Base-by-base conservation (phyloP, 92 coral and sea anemone species). In the Phenganax stokvisi region DNA sequence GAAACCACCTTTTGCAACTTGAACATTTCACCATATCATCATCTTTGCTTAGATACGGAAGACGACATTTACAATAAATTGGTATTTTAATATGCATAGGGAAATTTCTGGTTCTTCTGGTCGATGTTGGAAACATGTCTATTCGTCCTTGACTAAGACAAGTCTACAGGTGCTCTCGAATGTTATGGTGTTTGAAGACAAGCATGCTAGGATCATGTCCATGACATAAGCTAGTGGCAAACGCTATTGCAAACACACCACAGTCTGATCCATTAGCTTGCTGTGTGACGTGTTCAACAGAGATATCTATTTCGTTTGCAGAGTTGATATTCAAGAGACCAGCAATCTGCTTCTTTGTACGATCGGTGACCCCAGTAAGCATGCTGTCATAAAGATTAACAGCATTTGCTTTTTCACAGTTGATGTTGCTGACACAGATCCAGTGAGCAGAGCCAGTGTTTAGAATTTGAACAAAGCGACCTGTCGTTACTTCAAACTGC, bases 211-310 rank as follows among this genome's bases (percentile, higher is more conserved):
- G 75, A 51, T 71, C 75, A 8, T 31, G 55, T 8, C 75, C 75
- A 71, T 31, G 16, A 27, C 75, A 77, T 30, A 81, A 57, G 51
- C 69, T 70, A 54, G 55, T 30, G 47, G 80, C 80, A 29, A 69
- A 54, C 10, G 85, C 85, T 52, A 81, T 71, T 80, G 85, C 80
- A 72, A 54, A 61, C 15, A 81, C 71, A 81, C 85, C 80, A 81
- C 85, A 81, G 70, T 81, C 85, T 3, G 75, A 58, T 9, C 79
- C 65, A 67, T 47, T 81, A 55, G 15, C 16, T 56, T 81, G 85
- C 62, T 13, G 79, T 17, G 74, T 70, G 52, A 81, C 79, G 6
- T 80, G 68, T 63, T 81, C n/a, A 30, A 81, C 80, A 13, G 8
- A 16, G 58, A 81, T 81, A 51, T 53, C 15, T n/a, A 81, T 67